Percentiles rank a stretch among this genome's conserved stretches.
phyloP scores from a whole-genome alignment of 92 coral and sea anemone genomes.

The Meandrina meandrites region DNA sequence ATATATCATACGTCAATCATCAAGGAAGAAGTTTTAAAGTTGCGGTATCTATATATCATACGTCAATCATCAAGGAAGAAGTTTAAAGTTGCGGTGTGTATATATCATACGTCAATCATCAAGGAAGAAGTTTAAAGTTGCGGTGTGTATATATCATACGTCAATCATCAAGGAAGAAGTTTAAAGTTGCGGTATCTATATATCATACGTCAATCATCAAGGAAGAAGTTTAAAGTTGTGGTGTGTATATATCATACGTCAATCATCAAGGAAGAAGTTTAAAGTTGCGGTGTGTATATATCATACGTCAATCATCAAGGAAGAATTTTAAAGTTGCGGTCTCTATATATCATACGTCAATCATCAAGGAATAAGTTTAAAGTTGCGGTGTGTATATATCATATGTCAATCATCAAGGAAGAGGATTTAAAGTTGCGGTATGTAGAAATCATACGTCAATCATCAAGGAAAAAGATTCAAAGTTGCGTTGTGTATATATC shows the following conservation, averaged over 20 bases:
- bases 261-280: not conserved
- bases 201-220: not conserved
- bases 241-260: not conserved
- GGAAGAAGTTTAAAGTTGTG: not conserved
- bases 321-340: not conserved
- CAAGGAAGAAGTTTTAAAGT: not conserved
- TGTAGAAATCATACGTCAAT: too few species aligned
- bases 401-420: not conserved
- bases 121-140: not conserved
- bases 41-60: not conserved
- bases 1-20: too few species aligned
- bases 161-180: not conserved
- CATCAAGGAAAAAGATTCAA: too few species aligned
- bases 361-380: not conserved
- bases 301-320: not conserved
- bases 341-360: not conserved
- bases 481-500: not conserved
- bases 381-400: not conserved
- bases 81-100: not conserved
- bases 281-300: not conserved
- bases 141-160: not conserved
- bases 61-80: too few species aligned
- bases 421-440: not conserved
- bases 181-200: not conserved
- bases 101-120: not conserved